Evolutionary conservation across 2,888 invertebrate species (phyloP), one percentile per base, ranked within the genome.

Genomic region (Parnassius orleans): DNA sequence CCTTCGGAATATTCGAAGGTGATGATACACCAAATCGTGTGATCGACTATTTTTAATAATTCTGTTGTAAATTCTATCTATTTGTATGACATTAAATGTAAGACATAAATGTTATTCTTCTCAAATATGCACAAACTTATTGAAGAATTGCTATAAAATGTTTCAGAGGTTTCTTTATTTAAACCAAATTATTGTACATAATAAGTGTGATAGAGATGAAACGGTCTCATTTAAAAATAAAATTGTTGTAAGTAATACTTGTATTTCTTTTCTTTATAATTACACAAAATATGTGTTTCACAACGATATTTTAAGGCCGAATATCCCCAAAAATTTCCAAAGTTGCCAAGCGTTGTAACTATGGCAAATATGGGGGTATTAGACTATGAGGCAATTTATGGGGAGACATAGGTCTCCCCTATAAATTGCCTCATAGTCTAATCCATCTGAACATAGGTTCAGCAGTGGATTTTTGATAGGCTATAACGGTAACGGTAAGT

Each of bases 131-230:
- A 91, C 90, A 91, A 91, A 91, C 82, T 86, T 84, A 82, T 82
- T 84, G 85, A 86, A 78, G 78, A 86, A 82, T 85, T 84, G 84
- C 83, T 82, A 81, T 86, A 79, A 83, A 83, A 85, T 84, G 80
- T 87, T 85, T 86, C 80, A 82, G 77, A 81, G 86, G 88, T 90
- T 90, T 90, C 86, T 90, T 91, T 89, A 87, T 87, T 89, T 81
- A 87, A 90, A 90, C 90, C 89, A 90, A 90, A 58, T 63, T 58
- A 63, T 87, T 90, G 90, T 91, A 90, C 89, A 91, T 90, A 84
- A 80, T 84, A 90, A 86, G 90, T 91, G 90, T 91, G 90, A 91
- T 91, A 91, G 90, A 90, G 90, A 91, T 88, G 89, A 84, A 88
- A 89, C 83, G 83, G 90, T 91, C 90, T 91, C 90, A 89, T 88